Conservation (phyloP, 2,797 vertebrate species). For the Lindbergichthys nudifrons region DNA sequence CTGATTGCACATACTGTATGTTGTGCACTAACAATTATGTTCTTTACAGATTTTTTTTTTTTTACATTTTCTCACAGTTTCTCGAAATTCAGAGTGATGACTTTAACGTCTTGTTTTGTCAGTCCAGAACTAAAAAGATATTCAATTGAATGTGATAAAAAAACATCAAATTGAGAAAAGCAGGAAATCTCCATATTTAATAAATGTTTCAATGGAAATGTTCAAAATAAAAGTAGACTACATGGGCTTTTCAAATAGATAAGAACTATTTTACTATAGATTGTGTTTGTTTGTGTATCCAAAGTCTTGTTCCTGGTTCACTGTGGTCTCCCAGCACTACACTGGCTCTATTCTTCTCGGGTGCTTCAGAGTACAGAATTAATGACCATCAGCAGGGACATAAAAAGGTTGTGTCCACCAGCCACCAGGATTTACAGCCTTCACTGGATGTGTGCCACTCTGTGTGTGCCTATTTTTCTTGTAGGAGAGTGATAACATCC, state of each 20-base stretch:
- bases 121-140: too few species aligned
- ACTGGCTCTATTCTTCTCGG: conserved; percentile 67
- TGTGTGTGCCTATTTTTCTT: conserved; percentile 18
- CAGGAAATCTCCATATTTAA: too few species aligned
- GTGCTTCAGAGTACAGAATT: conserved; percentile 70
- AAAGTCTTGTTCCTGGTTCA: conserved; percentile 67
- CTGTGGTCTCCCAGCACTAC: conserved; percentile 57
- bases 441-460: conserved; percentile 10
- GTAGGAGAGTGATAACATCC: conserved; percentile 32
- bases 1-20: not conserved
- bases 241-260: conserved; percentile 35
- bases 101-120: too few species aligned
- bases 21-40: too few species aligned
- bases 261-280: not conserved
- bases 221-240: conserved; percentile 52
- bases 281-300: conserved; percentile 35
- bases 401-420: conserved; percentile 68
- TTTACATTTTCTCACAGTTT: too few species aligned
- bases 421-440: conserved; percentile 54
- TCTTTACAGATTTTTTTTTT: too few species aligned
- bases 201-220: too few species aligned
- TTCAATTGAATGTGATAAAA: too few species aligned
- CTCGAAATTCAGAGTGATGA: too few species aligned
- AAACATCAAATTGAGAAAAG: too few species aligned
- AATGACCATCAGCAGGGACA: conserved; percentile 65